phyloP scores from a whole-genome alignment of 2,888 invertebrate genomes.

The Bhutanitis thaidina region DNA sequence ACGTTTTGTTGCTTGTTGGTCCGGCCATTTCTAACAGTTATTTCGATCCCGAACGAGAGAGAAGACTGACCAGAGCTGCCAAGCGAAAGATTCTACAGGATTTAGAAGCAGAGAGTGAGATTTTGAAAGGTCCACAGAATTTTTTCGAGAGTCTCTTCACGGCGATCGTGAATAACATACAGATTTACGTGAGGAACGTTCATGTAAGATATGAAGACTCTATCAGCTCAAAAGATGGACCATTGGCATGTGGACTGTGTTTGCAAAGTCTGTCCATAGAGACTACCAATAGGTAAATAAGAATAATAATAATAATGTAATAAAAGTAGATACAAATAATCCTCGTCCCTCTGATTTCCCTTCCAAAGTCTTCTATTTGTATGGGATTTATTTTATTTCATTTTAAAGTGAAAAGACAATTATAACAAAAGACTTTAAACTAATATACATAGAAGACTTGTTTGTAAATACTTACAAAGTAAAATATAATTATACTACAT shows the following conservation, averaged over 20 bases:
- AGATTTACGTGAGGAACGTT: slow-evolving; percentile 87
- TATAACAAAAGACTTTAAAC: too few relatives aligned
- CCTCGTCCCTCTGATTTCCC: too few relatives aligned
- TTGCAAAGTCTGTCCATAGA: slow-evolving; percentile 88
- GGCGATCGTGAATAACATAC: slow-evolving; percentile 88
- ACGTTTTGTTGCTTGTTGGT: slow-evolving; percentile 86
- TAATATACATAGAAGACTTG: too few relatives aligned
- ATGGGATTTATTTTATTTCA: too few relatives aligned
- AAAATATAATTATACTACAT: too few relatives aligned
- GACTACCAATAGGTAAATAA: slow-evolving; percentile 86
- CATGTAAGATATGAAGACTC: slow-evolving; percentile 91
- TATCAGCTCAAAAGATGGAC: slow-evolving; percentile 81
- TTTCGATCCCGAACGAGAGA: slow-evolving; percentile 87
- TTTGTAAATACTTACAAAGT: too few relatives aligned
- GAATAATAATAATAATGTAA: slow-evolving; percentile 23
- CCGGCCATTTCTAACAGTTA: slow-evolving; percentile 84
- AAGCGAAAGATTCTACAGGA: slow-evolving; percentile 86
- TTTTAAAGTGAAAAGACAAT: too few relatives aligned
- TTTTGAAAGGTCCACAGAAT: slow-evolving; percentile 81
- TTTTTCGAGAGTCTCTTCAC: slow-evolving; percentile 87
- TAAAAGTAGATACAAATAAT: too few relatives aligned
- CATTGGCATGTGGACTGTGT: slow-evolving; percentile 87
- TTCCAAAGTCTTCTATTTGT: too few relatives aligned
- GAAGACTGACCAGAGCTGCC: slow-evolving; percentile 84
- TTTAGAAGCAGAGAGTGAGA: slow-evolving; percentile 80